Base-by-base conservation (phyloP, 2,797 vertebrate genomes). In the Cirrhinus molitorella region DNA sequence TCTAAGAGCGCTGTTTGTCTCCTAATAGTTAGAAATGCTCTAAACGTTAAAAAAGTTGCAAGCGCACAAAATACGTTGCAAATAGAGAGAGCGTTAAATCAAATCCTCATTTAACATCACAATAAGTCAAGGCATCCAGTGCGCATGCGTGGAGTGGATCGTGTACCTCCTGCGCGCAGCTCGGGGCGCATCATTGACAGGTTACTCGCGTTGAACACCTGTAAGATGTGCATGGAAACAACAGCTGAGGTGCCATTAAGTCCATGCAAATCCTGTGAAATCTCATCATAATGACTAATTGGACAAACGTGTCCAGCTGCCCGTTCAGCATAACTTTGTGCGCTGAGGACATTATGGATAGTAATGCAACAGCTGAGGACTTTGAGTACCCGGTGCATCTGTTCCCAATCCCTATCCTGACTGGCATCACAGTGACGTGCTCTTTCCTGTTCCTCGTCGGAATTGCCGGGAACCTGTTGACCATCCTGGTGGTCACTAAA, bases 401-500 rank as follows among this genome's bases (percentile, higher is more conserved):
- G n/a, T 98, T 98, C 92, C 96, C 97, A 0, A 93, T 94, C 34
- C 95, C 96, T 2, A 95, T 99, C 13, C 95, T 99, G 83, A 94
- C 96, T 1, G 95, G 92, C 81, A 95, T 98, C 90, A 99, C 97
- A 0, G 89, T 94, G 73, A 94, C 95, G 85, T 99, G 98, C 83
- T 88, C 96, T n/a, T 90, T 98, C 45, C 95, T 99, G 21, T 99
- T 98, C 86, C 91, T 95, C 66, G 93, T 98, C 37, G 98, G 98
- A 28, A 93, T 98, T 76, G 66, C 92, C 2, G 98, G 98, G 49
- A 99, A 99, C 90, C 92, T 98, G 67, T 95, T 98, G 95, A 99
- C 98, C 70, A 96, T 99, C 88, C 81, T 99, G 92, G 96, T 99
- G 90, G 97, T 99, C 86, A 94, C 94, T 1, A 96, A 96, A 89